phyloP scores from a whole-genome alignment of 2,888 invertebrate species.

The Synergus gifuensis region DNA sequence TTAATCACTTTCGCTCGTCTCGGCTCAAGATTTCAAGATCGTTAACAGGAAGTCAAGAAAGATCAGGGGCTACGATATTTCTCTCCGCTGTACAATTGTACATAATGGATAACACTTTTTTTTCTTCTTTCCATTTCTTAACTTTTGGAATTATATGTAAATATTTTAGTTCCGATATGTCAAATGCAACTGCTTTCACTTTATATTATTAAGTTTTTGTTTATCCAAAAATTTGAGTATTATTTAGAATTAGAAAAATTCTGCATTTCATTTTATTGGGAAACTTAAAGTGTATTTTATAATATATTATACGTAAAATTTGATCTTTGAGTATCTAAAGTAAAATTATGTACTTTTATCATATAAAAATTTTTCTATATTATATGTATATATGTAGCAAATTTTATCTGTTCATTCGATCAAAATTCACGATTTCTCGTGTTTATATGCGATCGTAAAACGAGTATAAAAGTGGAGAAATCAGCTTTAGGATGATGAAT shows the following conservation, averaged over 20 bases:
- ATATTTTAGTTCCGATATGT: background rate
- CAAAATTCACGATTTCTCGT: slow-evolving; percentile 41
- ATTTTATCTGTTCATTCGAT: slow-evolving; percentile 42
- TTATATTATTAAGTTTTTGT: background rate
- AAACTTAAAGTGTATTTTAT: too few relatives aligned
- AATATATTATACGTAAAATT: too few relatives aligned
- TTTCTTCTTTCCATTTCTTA: background rate
- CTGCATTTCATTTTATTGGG: too few relatives aligned
- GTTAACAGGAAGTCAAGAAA: slow-evolving; percentile 6
- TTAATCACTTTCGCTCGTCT: slow-evolving; percentile 16
- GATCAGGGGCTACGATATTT: background rate
- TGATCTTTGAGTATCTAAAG: too few relatives aligned
- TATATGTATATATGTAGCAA: background rate
- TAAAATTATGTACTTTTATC: background rate
- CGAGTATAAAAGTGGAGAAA: slow-evolving; percentile 40
- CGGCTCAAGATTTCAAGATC: background rate
- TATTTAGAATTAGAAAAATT: background rate
- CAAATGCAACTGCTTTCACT: background rate
- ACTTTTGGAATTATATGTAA: background rate
- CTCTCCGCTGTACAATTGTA: background rate
- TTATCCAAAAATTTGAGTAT: background rate
- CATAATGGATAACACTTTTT: background rate
- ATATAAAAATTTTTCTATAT: background rate
- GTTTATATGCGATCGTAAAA: slow-evolving; percentile 29
- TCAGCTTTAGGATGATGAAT: background rate